A percentile compares a stretch with the other conserved stretches of the same genome.
Evolutionary conservation across 2,888 invertebrate genomes (phyloP).

Genomic region (Caenorhabditis imperialis): DNA sequence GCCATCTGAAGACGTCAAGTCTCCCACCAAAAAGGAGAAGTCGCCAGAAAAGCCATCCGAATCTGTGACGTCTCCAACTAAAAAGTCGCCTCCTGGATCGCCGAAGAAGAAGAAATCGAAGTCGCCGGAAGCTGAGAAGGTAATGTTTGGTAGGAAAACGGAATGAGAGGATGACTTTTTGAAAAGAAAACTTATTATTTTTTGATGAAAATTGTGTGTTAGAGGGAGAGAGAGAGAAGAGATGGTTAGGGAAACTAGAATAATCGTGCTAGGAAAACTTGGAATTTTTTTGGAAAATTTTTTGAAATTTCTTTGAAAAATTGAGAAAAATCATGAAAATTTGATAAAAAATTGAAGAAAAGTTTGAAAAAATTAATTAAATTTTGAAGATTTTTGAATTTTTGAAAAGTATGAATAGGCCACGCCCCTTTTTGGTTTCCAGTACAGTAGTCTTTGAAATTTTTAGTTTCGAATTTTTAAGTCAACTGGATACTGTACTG

Average conservation of each 20-base stretch:
- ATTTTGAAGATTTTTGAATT: too few species aligned
- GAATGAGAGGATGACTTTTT: constrained; percentile 12
- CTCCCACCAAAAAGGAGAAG: constrained; percentile 45
- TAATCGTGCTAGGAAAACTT: constrained; percentile 23
- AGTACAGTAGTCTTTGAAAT: too few species aligned
- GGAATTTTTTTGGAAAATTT: too few species aligned
- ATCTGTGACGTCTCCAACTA: constrained; percentile 25
- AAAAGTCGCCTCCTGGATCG: constrained; percentile 27
- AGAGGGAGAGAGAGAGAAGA: constrained; percentile 3
- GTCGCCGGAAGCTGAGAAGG: constrained; percentile 47
- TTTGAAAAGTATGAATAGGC: too few species aligned
- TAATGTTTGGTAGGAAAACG: constrained; percentile 37
- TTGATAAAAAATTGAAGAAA: too few species aligned
- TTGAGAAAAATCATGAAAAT: too few species aligned
- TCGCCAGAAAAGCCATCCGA: constrained; percentile 8
- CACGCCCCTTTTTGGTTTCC: too few species aligned
- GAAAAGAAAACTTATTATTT: constrained; percentile 10
- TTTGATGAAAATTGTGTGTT: constrained; percentile 10
- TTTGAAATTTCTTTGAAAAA: too few species aligned
- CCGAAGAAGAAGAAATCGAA: constrained; percentile 43
- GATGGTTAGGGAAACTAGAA: constrained; percentile 13
- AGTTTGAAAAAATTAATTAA: too few species aligned
- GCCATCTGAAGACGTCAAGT: constrained; percentile 3
- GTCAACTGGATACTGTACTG: too few species aligned
- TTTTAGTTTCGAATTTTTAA: too few species aligned